Evolutionary conservation across 2,113 vertebrate species (phyloP).

Genomic region (cat (Felis catus)): F.catus_Fca126_mat1.0 CM031428.1:32573001-32573500

Average conservation of each 20-base stretch:
- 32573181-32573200: neutral
- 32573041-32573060: neutral
- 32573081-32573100: neutral
- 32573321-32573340: neutral
- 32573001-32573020: neutral
- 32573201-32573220: neutral
- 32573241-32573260: neutral
- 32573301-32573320: neutral
- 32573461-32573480: too few species aligned
- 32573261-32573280: neutral
- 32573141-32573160: neutral
- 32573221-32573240: neutral
- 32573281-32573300: too few species aligned
- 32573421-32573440: too few species aligned
- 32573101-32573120: neutral
- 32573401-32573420: too few species aligned
- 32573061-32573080: neutral
- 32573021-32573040: neutral
- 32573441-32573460: too few species aligned
- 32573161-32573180: neutral
- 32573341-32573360: too few species aligned
- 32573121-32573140: neutral
- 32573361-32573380: too few species aligned
- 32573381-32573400: too few species aligned
- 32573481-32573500: too few species aligned